Percentiles rank a stretch among this genome's conserved stretches.
Conservation (phyloP, 1,140 invertebrate genomes). For the Drosophila pachea region DNA sequence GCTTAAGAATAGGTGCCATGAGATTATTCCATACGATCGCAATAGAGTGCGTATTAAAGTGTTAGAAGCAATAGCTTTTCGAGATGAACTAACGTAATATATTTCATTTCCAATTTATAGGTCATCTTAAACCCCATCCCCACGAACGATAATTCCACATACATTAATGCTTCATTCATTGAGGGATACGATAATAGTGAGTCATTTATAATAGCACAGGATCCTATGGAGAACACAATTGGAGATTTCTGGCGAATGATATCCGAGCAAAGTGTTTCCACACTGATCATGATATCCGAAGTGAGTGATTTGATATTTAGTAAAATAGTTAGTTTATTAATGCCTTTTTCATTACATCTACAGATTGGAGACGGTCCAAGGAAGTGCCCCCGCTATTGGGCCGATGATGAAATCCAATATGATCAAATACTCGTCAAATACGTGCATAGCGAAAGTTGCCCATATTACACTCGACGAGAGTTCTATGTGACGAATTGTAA, state of each 20-base stretch:
- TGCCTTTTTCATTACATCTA: constrained; percentile 15
- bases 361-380: constrained; percentile 85
- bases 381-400: constrained; percentile 95
- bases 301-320: constrained; percentile 80
- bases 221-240: constrained; percentile 92
- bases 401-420: constrained; percentile 89
- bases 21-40: constrained; percentile 94
- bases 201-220: constrained; percentile 97
- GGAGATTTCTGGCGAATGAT: constrained; percentile 98
- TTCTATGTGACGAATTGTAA: constrained; percentile 90
- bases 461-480: constrained; percentile 90
- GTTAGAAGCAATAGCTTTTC: not conserved
- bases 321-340: not conserved
- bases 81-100: constrained; percentile 1
- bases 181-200: constrained; percentile 96
- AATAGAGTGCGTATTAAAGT: constrained; percentile 86
- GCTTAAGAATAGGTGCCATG: constrained; percentile 91
- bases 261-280: constrained; percentile 93
- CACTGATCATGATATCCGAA: constrained; percentile 96
- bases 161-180: constrained; percentile 98
- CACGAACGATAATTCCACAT: constrained; percentile 92
- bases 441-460: constrained; percentile 91
- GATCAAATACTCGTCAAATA: constrained; percentile 92
- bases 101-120: constrained; percentile 28
- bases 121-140: constrained; percentile 84